Percentiles rank a stretch among this genome's conserved stretches.
Evolutionary conservation across 2,888 invertebrate genomes (phyloP).

Genomic region (Cantharis nigra): DNA sequence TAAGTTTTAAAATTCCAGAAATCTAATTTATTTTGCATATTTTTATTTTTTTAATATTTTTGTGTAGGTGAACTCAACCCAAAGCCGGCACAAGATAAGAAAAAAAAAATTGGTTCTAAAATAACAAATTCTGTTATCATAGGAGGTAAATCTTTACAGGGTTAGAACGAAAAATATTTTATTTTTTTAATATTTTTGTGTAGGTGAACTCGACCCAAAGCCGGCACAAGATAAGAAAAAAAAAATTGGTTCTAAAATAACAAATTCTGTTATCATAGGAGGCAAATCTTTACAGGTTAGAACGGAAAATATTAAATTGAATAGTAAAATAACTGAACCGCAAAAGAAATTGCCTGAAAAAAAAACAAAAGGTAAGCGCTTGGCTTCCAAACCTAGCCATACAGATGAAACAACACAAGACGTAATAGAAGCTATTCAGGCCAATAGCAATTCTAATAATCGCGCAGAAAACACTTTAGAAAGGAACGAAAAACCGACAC

Average conservation of each 20-base stretch:
- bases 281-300: background rate
- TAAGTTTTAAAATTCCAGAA: background rate
- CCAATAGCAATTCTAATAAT: too few relatives aligned
- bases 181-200: background rate
- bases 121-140: background rate
- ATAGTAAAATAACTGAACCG: background rate
- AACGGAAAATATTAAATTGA: background rate
- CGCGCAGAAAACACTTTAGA: too few relatives aligned
- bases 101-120: background rate
- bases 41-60: background rate
- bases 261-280: background rate
- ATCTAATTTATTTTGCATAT: too few relatives aligned
- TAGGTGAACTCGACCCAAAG: background rate
- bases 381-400: background rate
- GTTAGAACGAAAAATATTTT: background rate
- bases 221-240: background rate
- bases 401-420: too few relatives aligned
- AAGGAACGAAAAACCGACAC: too few relatives aligned
- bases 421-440: too few relatives aligned
- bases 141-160: background rate
- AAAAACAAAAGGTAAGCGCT: background rate
- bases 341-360: background rate
- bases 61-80: background rate
- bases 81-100: background rate
- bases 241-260: background rate